Conservation (phyloP, 2,888 invertebrate species). For the Autographa pulchrina region DNA sequence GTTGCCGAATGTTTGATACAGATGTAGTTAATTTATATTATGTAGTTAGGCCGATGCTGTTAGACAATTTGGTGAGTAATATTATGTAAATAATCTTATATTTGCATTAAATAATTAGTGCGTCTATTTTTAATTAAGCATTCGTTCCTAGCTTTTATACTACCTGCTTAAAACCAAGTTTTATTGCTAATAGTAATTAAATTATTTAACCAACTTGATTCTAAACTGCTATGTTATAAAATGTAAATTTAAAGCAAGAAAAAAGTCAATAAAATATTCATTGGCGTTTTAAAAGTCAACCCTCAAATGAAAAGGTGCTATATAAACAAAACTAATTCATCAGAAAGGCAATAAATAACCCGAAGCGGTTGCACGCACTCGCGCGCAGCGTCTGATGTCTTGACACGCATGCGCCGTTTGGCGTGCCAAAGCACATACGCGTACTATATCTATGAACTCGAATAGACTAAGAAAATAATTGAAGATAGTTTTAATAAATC, state of each 20-base stretch:
- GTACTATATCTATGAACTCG: constrained; percentile 71
- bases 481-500: constrained; percentile 54
- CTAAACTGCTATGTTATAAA: constrained; percentile 59
- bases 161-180: constrained; percentile 21
- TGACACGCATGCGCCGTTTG: constrained; percentile 81
- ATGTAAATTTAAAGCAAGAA: constrained; percentile 70
- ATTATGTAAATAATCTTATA: neutral
- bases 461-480: constrained; percentile 62
- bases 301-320: constrained; percentile 79
- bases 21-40: constrained; percentile 52
- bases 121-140: neutral
- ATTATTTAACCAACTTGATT: constrained; percentile 55
- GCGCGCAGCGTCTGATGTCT: constrained; percentile 81
- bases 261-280: constrained; percentile 78
- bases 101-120: neutral
- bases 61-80: constrained; percentile 9
- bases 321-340: constrained; percentile 79
- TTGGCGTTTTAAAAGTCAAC: constrained; percentile 77
- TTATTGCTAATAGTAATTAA: constrained; percentile 33
- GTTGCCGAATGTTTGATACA: constrained; percentile 55
- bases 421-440: constrained; percentile 81
- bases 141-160: neutral
- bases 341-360: constrained; percentile 83
- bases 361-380: constrained; percentile 82
- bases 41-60: constrained; percentile 44